A percentile compares a stretch with the other conserved stretches of the same genome.
phyloP scores from a whole-genome alignment of 2,113 vertebrate species.

The Engraulis encrasicolus region DNA sequence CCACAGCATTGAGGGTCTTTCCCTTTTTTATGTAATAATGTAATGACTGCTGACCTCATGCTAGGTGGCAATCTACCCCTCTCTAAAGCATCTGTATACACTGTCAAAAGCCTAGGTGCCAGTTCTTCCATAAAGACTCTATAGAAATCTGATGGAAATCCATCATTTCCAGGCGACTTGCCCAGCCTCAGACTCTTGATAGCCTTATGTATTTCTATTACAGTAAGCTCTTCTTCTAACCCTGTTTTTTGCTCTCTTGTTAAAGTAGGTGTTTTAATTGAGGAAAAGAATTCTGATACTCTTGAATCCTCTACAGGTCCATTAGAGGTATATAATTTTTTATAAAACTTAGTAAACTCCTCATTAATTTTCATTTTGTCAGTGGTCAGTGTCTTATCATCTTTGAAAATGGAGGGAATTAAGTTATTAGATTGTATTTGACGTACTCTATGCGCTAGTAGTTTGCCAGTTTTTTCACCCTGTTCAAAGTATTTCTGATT shows the following conservation, averaged over 20 bases:
- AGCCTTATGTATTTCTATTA: neutral
- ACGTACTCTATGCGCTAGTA: too few relatives aligned
- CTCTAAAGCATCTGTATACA: neutral
- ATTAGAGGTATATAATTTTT: neutral
- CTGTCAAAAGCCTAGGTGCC: neutral
- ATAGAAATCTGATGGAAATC: neutral
- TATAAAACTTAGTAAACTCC: neutral
- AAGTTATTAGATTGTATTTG: neutral
- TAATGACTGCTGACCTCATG: too few relatives aligned
- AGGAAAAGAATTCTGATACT: neutral
- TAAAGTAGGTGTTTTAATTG: neutral
- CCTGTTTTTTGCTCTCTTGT: neutral
- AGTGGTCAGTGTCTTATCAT: neutral
- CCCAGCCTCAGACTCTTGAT: neutral
- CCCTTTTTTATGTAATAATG: too few relatives aligned
- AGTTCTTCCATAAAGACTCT: neutral
- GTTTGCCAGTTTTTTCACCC: neutral
- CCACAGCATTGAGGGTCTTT: too few relatives aligned
- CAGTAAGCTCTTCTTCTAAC: neutral
- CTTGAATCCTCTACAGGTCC: neutral
- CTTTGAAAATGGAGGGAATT: neutral
- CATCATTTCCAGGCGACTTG: neutral
- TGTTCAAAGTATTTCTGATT: constrained; percentile 1
- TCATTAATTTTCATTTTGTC: neutral
- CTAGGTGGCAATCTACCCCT: neutral